These are phyloP conservation scores for Hydrolagus affinis DNA, from an alignment of 2,113 vertebrate species.

Conservation along the genomic window DNA sequence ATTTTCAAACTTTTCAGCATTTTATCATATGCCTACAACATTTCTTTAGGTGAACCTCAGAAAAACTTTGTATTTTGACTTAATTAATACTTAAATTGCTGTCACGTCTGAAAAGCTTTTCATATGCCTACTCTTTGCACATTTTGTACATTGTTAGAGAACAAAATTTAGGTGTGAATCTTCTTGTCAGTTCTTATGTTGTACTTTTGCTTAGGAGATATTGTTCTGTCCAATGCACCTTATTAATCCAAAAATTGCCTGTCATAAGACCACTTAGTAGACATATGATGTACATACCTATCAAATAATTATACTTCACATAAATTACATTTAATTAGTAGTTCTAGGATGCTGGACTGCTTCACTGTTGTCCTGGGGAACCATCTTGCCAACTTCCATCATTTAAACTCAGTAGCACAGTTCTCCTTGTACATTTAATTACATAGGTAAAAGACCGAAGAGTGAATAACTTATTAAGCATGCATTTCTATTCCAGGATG, in stretches of 20 bases:
- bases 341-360: neutral
- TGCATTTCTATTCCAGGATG: too few species aligned
- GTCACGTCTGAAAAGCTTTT: neutral
- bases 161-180: neutral
- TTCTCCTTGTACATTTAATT: too few species aligned
- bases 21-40: neutral
- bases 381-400: too few species aligned
- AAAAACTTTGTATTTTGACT: neutral
- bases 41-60: neutral
- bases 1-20: neutral
- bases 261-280: neutral
- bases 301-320: neutral
- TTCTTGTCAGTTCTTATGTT: neutral
- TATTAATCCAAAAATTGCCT: neutral
- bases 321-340: neutral
- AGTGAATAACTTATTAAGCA: too few species aligned
- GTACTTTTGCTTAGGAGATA: neutral
- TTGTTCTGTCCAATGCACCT: neutral
- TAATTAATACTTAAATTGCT: neutral
- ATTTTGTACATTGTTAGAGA: neutral
- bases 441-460: too few species aligned
- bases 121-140: neutral
- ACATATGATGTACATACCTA: neutral
- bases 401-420: too few species aligned
- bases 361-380: neutral